Base-by-base conservation (phyloP, 1,140 invertebrate species). In the Notospermus geniculatus region DNA sequence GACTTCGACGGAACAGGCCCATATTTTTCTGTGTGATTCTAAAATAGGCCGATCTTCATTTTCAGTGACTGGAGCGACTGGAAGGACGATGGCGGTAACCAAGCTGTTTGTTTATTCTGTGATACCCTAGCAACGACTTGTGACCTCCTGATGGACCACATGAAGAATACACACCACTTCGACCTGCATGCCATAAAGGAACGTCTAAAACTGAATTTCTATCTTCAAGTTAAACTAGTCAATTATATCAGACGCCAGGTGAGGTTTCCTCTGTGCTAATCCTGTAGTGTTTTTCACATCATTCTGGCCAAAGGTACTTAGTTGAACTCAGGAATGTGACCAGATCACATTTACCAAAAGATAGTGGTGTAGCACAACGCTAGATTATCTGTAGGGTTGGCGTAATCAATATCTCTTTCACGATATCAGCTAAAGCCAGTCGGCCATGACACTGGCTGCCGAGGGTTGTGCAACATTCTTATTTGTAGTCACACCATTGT, bases 141-240 rank as follows among this genome's bases (percentile, higher is more conserved):
- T 71, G 72, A 83, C 5, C 66, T 66, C n/a, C 75, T 90, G 9
- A 82, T 89, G 53, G 41, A 83, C 2, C 91, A 93, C 69, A 90
- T 93, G 88, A 82, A 82, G 54, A 55, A 70, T 1, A 62, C 72
- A 5, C 83, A 84, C 66, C 67, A 74, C 29, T 82, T 84, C 77
- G 80, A 84, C 63, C 71, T 84, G n/a, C 62, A 73, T 23, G 62
- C 69, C 15, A 62, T 83, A 13, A 76, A 75, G 27, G 60, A 70
- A 43, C 69, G 69, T 28, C 59, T 74, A 50, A 77, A 85, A 13
- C 79, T 90, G 52, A 87, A 89, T 77, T 95, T 93, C 79, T 94
- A 94, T 80, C 87, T 92, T 70, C 91, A 88, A 83, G 84, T 96
- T 0, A 95, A 95, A 84, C 82, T 95, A 23, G 88, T 96, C 0